These are phyloP conservation scores for Aphrocallistes beatrix DNA, from an alignment of 37 sponge, comb jelly and placozoan species.

Conservation along the genomic window DNA sequence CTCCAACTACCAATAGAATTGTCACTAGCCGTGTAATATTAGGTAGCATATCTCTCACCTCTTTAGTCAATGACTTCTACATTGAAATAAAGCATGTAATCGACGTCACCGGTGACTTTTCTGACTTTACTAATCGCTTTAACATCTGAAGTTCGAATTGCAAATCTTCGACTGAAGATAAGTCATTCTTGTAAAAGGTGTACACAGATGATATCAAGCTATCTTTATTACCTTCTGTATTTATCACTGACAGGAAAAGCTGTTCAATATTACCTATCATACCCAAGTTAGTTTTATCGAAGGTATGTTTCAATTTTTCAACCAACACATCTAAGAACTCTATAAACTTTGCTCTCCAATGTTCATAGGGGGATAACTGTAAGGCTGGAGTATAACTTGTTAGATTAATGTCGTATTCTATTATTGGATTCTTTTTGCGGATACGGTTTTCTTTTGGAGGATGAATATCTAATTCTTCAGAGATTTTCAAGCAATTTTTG, in stretches of 20 bases:
- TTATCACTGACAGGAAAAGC: background rate
- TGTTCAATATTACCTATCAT: background rate
- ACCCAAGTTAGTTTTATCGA: background rate
- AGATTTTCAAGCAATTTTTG: constrained; percentile 18
- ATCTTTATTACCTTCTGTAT: background rate
- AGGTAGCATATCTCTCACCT: constrained; percentile 3
- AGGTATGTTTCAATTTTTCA: constrained; percentile 17
- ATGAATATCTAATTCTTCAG: constrained; percentile 13
- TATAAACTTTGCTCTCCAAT: constrained; percentile 1
- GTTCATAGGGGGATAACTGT: background rate
- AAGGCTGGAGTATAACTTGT: constrained; percentile 5
- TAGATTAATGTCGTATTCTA: background rate
- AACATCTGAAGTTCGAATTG: constrained; percentile 5
- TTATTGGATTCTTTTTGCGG: background rate
- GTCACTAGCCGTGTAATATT: constrained; percentile 1
- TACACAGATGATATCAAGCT: background rate
- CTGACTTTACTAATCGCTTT: background rate
- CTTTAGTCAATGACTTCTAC: constrained; percentile 5
- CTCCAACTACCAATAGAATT: constrained; percentile 1
- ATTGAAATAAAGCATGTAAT: background rate
- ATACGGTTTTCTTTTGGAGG: background rate
- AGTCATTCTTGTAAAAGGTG: constrained; percentile 8
- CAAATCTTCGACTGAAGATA: constrained; percentile 10
- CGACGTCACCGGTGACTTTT: background rate
- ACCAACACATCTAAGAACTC: constrained; percentile 14